These are phyloP conservation scores for Thelaira solivaga DNA, from an alignment of 2,888 invertebrate genomes.

Conservation along the genomic window DNA sequence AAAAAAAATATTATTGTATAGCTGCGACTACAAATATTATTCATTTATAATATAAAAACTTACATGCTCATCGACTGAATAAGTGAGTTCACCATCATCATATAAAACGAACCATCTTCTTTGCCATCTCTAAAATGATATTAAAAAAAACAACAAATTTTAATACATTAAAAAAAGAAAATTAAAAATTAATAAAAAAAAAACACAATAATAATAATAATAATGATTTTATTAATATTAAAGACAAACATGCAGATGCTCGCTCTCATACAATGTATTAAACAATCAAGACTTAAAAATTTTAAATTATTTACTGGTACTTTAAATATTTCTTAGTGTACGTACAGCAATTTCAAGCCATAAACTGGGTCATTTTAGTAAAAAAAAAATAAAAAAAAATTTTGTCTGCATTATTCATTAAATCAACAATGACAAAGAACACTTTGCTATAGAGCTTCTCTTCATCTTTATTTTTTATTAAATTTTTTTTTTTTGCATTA, in stretches of 20 bases:
- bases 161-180: conserved; percentile 59
- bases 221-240: too few relatives aligned
- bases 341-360: neutral
- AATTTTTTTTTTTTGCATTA: neutral
- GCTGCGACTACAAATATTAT: neutral
- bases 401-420: conserved; percentile 39
- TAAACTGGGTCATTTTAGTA: conserved; percentile 42
- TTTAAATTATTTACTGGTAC: too few relatives aligned
- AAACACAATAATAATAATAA: too few relatives aligned
- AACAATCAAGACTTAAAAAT: neutral
- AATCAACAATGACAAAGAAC: conserved; percentile 34
- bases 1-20: neutral
- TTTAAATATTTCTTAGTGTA: too few relatives aligned
- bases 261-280: too few relatives aligned
- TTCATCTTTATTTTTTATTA: too few relatives aligned
- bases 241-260: too few relatives aligned
- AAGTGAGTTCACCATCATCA: conserved; percentile 98
- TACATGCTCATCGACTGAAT: conserved; percentile 98
- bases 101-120: conserved; percentile 98
- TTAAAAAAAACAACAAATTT: conserved; percentile 48
- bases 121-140: conserved; percentile 94
- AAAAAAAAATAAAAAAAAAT: too few relatives aligned
- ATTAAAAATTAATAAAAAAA: conserved; percentile 41
- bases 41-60: conserved; percentile 79
- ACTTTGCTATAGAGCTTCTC: neutral